Conservation (phyloP, 2,113 vertebrate genomes). For the Acanthisitta chloris region DNA sequence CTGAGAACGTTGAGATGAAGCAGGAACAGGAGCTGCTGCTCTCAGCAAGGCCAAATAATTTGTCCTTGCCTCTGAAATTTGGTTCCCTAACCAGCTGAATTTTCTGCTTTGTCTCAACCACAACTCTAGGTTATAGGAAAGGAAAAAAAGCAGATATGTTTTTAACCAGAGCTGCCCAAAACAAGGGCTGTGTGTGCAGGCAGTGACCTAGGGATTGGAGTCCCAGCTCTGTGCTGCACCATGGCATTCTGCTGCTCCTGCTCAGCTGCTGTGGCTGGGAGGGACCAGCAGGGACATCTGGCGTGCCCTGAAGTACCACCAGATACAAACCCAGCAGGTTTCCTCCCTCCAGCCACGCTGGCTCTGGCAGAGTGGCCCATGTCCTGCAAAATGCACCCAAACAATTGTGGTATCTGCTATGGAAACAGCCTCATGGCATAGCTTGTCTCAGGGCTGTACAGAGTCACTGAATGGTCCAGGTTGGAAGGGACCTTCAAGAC, state of each 20-base stretch:
- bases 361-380: accelerated
- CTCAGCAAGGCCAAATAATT: not conserved
- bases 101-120: not conserved
- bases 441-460: not conserved
- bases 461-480: not conserved
- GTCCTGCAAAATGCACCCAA: not conserved
- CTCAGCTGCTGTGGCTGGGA: not conserved
- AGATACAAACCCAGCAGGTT: not conserved
- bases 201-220: not conserved
- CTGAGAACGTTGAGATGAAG: not conserved
- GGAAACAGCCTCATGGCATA: accelerated
- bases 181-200: too few relatives aligned
- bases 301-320: not conserved
- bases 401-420: accelerated
- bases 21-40: not conserved
- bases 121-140: not conserved
- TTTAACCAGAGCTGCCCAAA: not conserved
- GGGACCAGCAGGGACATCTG: not conserved
- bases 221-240: not conserved
- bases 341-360: not conserved
- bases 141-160: not conserved
- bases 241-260: not conserved
- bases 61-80: not conserved
- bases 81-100: not conserved
- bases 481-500: not conserved